Conservation (phyloP, 2,888 invertebrate genomes). For the Stratiomys singularior region DNA sequence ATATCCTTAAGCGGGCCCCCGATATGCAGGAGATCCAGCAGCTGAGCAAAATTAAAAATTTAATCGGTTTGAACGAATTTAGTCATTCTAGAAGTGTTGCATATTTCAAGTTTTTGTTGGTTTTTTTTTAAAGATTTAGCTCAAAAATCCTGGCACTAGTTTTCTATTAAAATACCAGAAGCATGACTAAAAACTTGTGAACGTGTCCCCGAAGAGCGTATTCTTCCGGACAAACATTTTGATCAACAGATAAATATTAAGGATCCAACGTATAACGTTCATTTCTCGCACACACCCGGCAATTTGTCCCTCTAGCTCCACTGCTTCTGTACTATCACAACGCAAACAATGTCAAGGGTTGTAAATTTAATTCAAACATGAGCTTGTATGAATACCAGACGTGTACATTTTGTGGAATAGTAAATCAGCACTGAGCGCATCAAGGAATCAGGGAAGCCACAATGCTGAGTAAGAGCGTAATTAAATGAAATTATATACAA, state of each 20-base stretch:
- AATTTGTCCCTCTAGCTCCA: too few species aligned
- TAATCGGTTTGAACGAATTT: too few species aligned
- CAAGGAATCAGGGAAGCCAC: slow-evolving; percentile 4
- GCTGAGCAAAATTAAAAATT: too few species aligned
- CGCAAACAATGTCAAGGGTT: slow-evolving; percentile 27
- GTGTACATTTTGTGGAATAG: background rate
- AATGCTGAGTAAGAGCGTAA: slow-evolving; percentile 32
- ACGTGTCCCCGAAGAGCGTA: too few species aligned
- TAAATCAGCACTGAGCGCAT: slow-evolving; percentile 32
- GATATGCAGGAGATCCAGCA: too few species aligned
- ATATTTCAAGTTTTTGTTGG: too few species aligned
- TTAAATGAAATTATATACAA: slow-evolving; percentile 36
- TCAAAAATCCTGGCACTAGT: background rate
- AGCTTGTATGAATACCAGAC: slow-evolving; percentile 9
- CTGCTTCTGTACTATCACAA: background rate
- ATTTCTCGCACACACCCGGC: too few species aligned
- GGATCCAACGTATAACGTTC: slow-evolving; percentile 6
- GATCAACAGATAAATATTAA: slow-evolving; percentile 50
- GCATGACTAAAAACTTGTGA: too few species aligned
- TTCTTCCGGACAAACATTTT: slow-evolving; percentile 41
- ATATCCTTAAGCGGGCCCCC: too few species aligned
- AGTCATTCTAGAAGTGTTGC: too few species aligned
- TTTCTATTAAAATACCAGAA: too few species aligned
- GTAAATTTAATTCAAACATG: slow-evolving; percentile 33
- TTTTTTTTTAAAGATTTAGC: too few species aligned